A percentile compares a stretch with the other conserved stretches of the same genome.
phyloP scores from a whole-genome alignment of 2,113 vertebrate species.

The Tetraodon nigroviridis region DNA sequence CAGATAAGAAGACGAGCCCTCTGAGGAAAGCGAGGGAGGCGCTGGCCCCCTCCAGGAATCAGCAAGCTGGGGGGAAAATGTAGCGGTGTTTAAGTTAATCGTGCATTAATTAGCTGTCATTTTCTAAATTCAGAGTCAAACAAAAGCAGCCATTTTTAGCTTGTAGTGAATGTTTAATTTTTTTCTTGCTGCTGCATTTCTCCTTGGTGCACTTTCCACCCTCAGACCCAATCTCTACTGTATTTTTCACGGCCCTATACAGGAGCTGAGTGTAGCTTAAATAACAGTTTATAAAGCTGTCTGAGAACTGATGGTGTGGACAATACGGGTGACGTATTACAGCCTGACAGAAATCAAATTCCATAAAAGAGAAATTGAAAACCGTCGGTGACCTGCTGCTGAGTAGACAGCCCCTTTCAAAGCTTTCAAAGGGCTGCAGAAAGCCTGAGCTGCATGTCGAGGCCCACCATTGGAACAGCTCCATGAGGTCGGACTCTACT shows the following conservation, averaged over 20 bases:
- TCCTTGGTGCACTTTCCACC: constrained; percentile 33
- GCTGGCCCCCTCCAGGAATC: constrained; percentile 30
- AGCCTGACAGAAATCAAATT: constrained; percentile 80
- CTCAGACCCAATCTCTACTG: constrained; percentile 62
- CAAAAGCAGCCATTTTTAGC: no score
- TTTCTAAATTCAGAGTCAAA: no score
- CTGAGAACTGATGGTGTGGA: constrained; percentile 71
- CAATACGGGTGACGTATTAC: constrained; percentile 76
- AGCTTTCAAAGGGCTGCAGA: constrained; percentile 60
- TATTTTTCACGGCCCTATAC: constrained; percentile 75
- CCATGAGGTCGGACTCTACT: constrained; percentile 25
- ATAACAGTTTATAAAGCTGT: constrained; percentile 81
- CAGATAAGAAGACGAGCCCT: constrained; percentile 68
- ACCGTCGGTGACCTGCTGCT: constrained; percentile 61
- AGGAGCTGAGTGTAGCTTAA: constrained; percentile 71
- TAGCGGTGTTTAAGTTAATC: no score
- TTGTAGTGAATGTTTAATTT: constrained; percentile 3
- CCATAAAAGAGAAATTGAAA: constrained; percentile 81
- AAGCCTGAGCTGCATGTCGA: constrained; percentile 50
- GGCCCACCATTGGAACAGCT: constrained; percentile 41
- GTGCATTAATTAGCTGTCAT: no score
- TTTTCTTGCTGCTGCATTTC: constrained; percentile 4
- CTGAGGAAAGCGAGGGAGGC: constrained; percentile 60
- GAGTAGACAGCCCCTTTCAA: constrained; percentile 70
- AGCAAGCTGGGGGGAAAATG: constrained; percentile 1